These are phyloP conservation scores for Pelosia muscerda DNA, from an alignment of 2,888 invertebrate genomes.

Conservation along the genomic window DNA sequence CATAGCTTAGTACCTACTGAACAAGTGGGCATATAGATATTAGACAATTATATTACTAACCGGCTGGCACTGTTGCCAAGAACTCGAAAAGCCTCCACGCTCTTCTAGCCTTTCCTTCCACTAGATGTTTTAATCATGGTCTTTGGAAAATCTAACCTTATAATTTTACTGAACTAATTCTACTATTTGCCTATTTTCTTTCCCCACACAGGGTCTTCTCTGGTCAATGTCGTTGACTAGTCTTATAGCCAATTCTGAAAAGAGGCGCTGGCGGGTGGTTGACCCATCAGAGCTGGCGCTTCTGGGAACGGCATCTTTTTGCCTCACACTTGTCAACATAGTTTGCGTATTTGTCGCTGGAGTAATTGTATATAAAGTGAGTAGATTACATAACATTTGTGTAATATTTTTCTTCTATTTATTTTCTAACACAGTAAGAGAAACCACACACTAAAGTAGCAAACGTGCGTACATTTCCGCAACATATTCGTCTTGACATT, in stretches of 20 bases:
- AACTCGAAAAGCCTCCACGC: background rate
- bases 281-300: conserved; percentile 88
- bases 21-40: too few species aligned
- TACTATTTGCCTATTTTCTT: background rate
- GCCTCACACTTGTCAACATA: conserved; percentile 91
- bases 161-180: background rate
- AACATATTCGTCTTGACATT: too few species aligned
- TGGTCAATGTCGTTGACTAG: conserved; percentile 89
- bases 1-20: too few species aligned
- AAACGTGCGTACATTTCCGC: too few species aligned
- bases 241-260: conserved; percentile 78
- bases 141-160: background rate
- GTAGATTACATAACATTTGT: background rate
- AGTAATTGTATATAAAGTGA: conserved; percentile 89
- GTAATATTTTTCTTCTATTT: background rate
- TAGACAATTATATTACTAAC: too few species aligned
- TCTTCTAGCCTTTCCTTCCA: too few species aligned
- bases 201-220: conserved; percentile 84
- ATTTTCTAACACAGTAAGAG: too few species aligned
- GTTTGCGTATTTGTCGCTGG: conserved; percentile 90
- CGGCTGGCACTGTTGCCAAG: too few species aligned
- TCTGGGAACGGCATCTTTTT: conserved; percentile 90
- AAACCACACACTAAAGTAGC: too few species aligned
- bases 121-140: background rate
- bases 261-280: conserved; percentile 71